A percentile compares a stretch with the other conserved stretches of the same genome.
Conservation (phyloP, 2,113 vertebrate species). For the Alouatta palliata region DNA sequence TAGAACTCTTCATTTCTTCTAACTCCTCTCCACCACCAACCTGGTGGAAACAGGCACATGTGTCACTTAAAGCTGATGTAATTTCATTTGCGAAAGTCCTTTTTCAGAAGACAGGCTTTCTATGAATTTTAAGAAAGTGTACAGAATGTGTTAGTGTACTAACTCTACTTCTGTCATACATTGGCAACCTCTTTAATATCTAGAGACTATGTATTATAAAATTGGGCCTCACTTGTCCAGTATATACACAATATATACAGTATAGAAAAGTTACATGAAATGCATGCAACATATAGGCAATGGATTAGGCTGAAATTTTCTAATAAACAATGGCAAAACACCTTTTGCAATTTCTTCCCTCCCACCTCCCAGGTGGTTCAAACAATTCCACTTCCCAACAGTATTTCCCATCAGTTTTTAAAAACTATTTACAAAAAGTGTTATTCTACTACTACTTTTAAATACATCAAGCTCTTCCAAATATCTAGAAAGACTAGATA, state of each 20-base stretch:
- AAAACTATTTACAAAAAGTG: conserved; percentile 27
- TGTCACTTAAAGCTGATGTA: not conserved
- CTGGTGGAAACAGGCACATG: not conserved
- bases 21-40: not conserved
- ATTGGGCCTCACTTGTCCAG: conserved; percentile 25
- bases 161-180: conserved; percentile 62
- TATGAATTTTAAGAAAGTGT: conserved; percentile 33
- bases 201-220: conserved; percentile 49
- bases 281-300: too few relatives aligned
- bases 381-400: too few relatives aligned
- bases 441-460: not conserved
- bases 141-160: conserved; percentile 57
- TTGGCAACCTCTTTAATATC: conserved; percentile 64
- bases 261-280: not conserved
- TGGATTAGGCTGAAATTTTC: too few relatives aligned
- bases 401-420: not conserved
- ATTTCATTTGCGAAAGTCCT: conserved; percentile 18
- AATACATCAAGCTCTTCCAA: not conserved
- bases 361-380: too few relatives aligned
- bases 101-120: conserved; percentile 52
- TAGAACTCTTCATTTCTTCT: not conserved
- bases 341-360: too few relatives aligned
- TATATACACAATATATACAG: conserved; percentile 58
- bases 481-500: too few relatives aligned
- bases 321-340: too few relatives aligned